Conservation (phyloP, 2,113 vertebrate genomes). For the Ceyx margarethae region DNA sequence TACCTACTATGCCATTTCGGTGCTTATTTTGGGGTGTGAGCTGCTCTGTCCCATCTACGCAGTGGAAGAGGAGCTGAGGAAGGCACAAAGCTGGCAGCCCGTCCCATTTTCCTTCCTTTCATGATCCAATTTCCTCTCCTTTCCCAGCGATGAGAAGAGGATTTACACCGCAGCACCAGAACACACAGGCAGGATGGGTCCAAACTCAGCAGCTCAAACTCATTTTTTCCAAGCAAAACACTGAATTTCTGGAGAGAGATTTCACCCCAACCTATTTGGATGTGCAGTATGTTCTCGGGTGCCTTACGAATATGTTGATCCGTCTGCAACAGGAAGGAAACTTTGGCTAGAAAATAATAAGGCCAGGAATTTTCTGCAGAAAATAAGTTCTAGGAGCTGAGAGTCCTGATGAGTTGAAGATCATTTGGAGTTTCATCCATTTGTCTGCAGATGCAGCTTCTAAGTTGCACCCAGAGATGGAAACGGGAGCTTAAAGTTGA, state of each 20-base stretch:
- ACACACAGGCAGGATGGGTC: fast-evolving
- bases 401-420: background rate
- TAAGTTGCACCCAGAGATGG: background rate
- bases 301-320: constrained; percentile 38
- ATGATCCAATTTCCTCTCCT: background rate
- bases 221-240: background rate
- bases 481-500: background rate
- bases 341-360: background rate
- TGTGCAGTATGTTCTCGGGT: constrained; percentile 7
- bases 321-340: background rate
- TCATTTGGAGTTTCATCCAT: background rate
- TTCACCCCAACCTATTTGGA: background rate
- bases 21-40: background rate
- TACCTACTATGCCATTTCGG: background rate
- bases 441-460: background rate
- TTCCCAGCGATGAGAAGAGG: background rate
- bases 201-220: background rate
- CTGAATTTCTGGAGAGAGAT: background rate
- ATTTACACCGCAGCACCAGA: fast-evolving
- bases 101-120: background rate
- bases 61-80: background rate
- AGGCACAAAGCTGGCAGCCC: fast-evolving
- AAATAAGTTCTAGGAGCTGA: background rate
- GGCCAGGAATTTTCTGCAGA: background rate
- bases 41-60: background rate